phyloP scores from a whole-genome alignment of 1,140 invertebrate species.

The Drosophila malerkotliana region DNA sequence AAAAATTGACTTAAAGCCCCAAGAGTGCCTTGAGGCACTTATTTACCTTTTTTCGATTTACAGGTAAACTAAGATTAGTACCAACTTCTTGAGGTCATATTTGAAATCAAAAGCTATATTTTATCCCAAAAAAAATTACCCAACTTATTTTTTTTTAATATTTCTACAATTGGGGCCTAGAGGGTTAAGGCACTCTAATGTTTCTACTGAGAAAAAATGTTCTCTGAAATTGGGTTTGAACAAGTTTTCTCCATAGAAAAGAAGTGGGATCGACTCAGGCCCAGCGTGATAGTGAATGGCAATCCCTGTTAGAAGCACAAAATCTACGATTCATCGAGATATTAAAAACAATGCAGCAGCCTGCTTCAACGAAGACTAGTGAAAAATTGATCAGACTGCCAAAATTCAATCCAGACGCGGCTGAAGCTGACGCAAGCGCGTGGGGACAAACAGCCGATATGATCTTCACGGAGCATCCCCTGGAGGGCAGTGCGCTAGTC shows the following conservation, averaged over 20 bases:
- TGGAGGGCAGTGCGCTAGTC: too few species aligned
- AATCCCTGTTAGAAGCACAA: background rate
- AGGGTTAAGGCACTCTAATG: too few species aligned
- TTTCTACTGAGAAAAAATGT: too few species aligned
- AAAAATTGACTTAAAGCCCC: constrained; percentile 13
- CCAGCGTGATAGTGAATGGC: constrained; percentile 6
- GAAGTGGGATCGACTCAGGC: constrained; percentile 4
- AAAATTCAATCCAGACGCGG: constrained; percentile 6
- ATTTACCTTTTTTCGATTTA: constrained; percentile 15
- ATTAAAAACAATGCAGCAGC: background rate
- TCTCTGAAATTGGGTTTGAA: too few species aligned
- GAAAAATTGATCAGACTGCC: constrained; percentile 3
- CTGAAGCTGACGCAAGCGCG: constrained; percentile 9
- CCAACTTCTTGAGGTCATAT: constrained; percentile 8
- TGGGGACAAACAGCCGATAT: too few species aligned
- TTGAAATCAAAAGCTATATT: background rate
- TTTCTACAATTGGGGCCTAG: too few species aligned
- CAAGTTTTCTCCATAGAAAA: too few species aligned
- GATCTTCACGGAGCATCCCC: too few species aligned
- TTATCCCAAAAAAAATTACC: background rate
- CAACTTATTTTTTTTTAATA: too few species aligned
- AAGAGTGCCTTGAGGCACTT: background rate
- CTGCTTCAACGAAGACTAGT: constrained; percentile 13
- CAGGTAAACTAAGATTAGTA: constrained; percentile 13
- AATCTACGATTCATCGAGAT: constrained; percentile 7